Evolutionary conservation across 2,113 vertebrate species (phyloP).

Genomic region (Leucosticte australis): DNA sequence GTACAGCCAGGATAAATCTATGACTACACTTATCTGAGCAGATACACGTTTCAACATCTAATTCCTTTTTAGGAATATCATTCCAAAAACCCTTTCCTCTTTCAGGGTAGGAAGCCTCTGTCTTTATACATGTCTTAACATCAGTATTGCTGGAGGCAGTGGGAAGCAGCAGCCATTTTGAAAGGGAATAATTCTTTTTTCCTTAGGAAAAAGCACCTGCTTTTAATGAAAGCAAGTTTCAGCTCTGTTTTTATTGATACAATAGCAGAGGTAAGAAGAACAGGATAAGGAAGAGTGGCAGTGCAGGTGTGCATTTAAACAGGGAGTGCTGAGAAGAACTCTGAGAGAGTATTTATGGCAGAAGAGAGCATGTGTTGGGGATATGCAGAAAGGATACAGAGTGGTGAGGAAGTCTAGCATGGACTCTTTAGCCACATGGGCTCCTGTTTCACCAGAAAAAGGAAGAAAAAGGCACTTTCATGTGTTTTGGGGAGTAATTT

Average conservation of each 20-base stretch:
- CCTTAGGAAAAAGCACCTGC: neutral
- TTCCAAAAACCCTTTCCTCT: neutral
- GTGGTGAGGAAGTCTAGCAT: neutral
- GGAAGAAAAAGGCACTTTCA: neutral
- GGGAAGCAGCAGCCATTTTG: slow-evolving; percentile 13
- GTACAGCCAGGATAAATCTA: slow-evolving; percentile 37
- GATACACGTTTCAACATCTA: slow-evolving; percentile 43
- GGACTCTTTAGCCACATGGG: neutral
- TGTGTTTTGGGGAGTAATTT: neutral
- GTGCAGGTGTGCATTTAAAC: neutral
- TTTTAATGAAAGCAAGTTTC: neutral
- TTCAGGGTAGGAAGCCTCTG: neutral
- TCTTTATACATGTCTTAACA: neutral
- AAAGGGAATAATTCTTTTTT: neutral
- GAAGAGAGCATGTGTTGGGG: rapidly evolving
- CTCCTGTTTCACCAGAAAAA: neutral
- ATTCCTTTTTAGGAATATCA: neutral
- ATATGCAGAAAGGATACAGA: neutral
- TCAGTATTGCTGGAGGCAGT: neutral
- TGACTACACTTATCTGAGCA: neutral
- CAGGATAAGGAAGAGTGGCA: neutral
- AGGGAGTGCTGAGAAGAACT: neutral
- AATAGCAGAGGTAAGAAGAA: neutral
- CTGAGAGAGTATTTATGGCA: neutral
- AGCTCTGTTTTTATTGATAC: neutral